Evolutionary conservation across 2,888 invertebrate genomes (phyloP), one percentile per base, ranked within the genome.

Genomic region (Cactoblastis cactorum): DNA sequence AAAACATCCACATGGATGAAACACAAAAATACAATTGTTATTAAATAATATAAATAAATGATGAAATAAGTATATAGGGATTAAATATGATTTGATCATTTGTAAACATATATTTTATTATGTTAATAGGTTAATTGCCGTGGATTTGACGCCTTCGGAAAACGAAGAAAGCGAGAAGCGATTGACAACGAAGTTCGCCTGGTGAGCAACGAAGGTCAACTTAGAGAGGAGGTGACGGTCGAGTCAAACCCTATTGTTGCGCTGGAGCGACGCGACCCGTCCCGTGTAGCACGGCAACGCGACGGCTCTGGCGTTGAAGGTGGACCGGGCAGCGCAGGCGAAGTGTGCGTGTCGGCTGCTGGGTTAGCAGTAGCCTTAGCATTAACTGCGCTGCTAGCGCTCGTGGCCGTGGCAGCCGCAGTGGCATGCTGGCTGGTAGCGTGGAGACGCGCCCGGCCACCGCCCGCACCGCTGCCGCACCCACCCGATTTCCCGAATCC

Each of bases 391-490:
- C 91, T 97, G 56, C 86, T 98, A 72, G 97, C 97, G 53, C 91
- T 98, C 58, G 97, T 97, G 53, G 97, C 97, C 52, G 97, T 98
- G 52, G 97, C 97, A 22, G 96, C 97, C 47, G 97, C 97, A 52
- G 97, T 97, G 53, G 97, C 97, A 56, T 97, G 97, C 84, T 98
- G 97, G 97, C 91, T 97, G 60, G 96, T 97, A 93, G 97, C 97
- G 65, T 97, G 97, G 90, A 90, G 97, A 62, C 93, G 97, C 66
- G 93, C 95, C 73, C 95, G 97, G 49, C 96, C 96, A 71, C 93
- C 95, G 48, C 93, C 95, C 58, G 97, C 97, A 35, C 97, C 97
- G 43, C 91, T 97, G 69, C 97, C 97, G 61, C 97, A 97, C 91
- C 97, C 97, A 63, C 96, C 97, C 59, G 97, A 97, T 89, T 97